Percentiles rank a stretch among this genome's conserved stretches.
Evolutionary conservation across 2,113 vertebrate species (phyloP).

Genomic region (Danio rerio): DNA sequence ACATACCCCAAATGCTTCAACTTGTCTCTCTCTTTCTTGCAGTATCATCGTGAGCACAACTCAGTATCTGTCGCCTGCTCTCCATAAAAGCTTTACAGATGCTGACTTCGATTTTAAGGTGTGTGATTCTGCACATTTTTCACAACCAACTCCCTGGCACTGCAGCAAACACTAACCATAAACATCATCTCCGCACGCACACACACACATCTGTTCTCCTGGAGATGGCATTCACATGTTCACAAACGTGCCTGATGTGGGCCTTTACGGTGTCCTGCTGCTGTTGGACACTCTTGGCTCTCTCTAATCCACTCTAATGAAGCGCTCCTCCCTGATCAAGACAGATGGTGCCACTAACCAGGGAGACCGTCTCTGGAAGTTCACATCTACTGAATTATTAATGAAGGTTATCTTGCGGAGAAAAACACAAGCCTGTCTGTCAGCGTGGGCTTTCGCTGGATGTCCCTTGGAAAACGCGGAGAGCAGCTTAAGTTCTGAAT

Average conservation of each 20-base stretch:
- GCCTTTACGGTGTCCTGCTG: constrained; percentile 7
- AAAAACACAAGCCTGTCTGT: constrained; percentile 3
- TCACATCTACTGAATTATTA: constrained; percentile 55
- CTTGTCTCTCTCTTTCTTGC: constrained; percentile 47
- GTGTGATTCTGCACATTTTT: constrained; percentile 51
- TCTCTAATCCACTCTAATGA: constrained; percentile 50
- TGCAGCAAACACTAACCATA: neutral
- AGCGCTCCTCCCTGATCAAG: constrained; percentile 25
- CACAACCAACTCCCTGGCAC: neutral
- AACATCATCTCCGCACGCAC: neutral
- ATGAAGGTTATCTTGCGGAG: constrained; percentile 46
- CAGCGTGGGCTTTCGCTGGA: neutral
- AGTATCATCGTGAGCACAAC: constrained; percentile 97
- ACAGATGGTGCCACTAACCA: constrained; percentile 49
- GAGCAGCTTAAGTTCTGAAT: no score
- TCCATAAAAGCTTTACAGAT: constrained; percentile 97
- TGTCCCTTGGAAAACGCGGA: neutral
- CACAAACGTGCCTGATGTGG: constrained; percentile 14
- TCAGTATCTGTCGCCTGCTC: constrained; percentile 90
- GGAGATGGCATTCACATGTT: constrained; percentile 18
- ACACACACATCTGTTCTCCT: neutral
- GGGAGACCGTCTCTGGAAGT: constrained; percentile 36
- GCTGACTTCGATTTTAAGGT: constrained; percentile 98
- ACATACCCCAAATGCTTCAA: neutral
- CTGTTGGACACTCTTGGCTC: neutral